phyloP scores from a whole-genome alignment of 2,888 invertebrate species.

The Eristalis arbustorum region DNA sequence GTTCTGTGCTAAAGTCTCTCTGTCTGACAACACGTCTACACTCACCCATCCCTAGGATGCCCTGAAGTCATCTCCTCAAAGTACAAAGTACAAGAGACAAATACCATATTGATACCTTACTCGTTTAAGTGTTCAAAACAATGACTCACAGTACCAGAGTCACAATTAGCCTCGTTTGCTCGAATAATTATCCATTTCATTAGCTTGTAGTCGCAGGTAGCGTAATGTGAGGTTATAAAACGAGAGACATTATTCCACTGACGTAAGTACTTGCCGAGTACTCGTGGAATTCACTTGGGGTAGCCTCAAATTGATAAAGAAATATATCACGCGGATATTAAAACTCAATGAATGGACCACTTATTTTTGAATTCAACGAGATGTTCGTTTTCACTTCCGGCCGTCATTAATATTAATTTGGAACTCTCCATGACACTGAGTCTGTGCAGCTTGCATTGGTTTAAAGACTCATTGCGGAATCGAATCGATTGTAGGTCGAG shows the following conservation, averaged over 20 bases:
- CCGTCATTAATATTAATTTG: neutral
- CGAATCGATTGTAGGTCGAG: neutral
- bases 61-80: too few species aligned
- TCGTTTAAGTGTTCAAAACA: too few species aligned
- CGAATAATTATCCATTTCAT: neutral
- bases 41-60: too few species aligned
- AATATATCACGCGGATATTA: neutral
- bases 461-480: neutral
- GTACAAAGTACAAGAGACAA: too few species aligned
- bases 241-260: neutral
- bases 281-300: neutral
- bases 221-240: neutral
- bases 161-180: neutral
- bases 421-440: neutral
- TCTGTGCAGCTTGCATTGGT: neutral
- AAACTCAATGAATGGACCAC: too few species aligned
- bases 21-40: too few species aligned
- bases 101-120: too few species aligned
- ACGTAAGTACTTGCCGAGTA: neutral
- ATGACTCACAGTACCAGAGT: too few species aligned
- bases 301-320: neutral
- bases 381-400: neutral
- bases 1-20: too few species aligned
- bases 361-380: neutral
- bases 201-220: neutral